Evolutionary conservation across 2,888 invertebrate species (phyloP), one percentile per base, ranked within the genome.

Genomic region (Platypus cylindrus): DNA sequence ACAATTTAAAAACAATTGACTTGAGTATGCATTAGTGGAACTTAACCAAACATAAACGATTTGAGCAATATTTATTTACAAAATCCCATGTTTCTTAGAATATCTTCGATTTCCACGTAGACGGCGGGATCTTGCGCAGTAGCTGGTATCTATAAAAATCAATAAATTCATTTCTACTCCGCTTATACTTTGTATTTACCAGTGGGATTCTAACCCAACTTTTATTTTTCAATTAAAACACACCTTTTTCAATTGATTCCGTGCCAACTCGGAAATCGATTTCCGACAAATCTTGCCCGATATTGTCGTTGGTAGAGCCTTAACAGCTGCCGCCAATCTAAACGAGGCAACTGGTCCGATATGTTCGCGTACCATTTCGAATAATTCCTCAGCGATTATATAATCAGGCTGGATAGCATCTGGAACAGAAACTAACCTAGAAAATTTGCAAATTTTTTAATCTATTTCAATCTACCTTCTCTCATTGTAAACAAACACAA

Each of bases 291-390:
- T 72, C 62, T 80, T 80, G 17, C 86, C 86, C 1, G 91, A 91
- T 32, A 93, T 70, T 0, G 93, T 94, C 38, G 87, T 73, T 0
- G 94, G 94, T 25, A 94, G 60, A 0, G 74, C 84, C 11, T 73
- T 73, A 0, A 94, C 86, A 0, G 83, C 71, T 0, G 79, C 75
- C 0, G 82, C 82, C 45, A 81, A 66, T 43, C 80, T 76, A 58
- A 94, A 89, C 0, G 87, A 76, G 1, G 93, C 91, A 5, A 94
- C 90, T 0, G 93, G 89, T 0, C 89, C 89, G 32, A 89, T 76
- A 24, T 75, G 55, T 29, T 70, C 67, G 40, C 80, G 58, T 1
- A 81, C 77, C 56, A 68, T 64, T 12, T 58, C 48, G 3, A 75
- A 59, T 12, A 79, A 53, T 50, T 77, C 76, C 17, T 63, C 53